Base-by-base conservation (phyloP, 2,113 vertebrate genomes). In the Bos javanicus region DNA sequence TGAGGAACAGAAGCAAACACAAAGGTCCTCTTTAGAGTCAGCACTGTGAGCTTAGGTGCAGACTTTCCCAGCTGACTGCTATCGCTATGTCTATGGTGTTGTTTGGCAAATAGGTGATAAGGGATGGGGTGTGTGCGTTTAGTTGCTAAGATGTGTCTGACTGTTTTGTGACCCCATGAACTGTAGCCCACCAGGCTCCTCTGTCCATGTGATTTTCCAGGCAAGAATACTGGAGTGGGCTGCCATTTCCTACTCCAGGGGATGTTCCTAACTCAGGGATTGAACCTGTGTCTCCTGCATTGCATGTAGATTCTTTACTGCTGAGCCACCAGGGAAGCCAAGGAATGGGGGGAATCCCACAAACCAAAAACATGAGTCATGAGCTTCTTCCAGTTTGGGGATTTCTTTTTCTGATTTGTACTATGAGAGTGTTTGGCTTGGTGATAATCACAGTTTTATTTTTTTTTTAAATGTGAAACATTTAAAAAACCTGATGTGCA, bases 1-100 rank as follows among this genome's bases (percentile, higher is more conserved):
- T 30, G 52, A 88, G 64, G 86, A 85, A 76, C 25, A 71, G 52
- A 3, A 81, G 12, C 59, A 93, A 60, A 57, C 7, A 48, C 0
- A 0, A 6, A 54, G 54, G n/a, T 2, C 9, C 52, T 93, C 17
- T 8, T 90, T n/a, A 21, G 25, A 86, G 82, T 26, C 21, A 25
- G 39, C 2, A 3, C 30, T 3, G 11, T 15, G 26, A 28, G 59
- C 39, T 16, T n/a, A 33, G 76, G 5, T 15, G 48, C 36, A 2
- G 28, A 30, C 6, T 60, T 93, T 30, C 21, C 46, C 71, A 26
- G 10, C 16, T 7, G 50, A 36, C 4, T 1, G 7, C 6, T 5
- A 3, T 4, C 0, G 0, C 2, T 4, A 2, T 0, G 2, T 17
- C 28, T 21, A 7, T 8, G 60, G 57, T 33, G 26, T 8, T 36